Evolutionary conservation across 2,797 vertebrate species (phyloP), one percentile per base, ranked within the genome.

Genomic region (Poecilia picta): DNA sequence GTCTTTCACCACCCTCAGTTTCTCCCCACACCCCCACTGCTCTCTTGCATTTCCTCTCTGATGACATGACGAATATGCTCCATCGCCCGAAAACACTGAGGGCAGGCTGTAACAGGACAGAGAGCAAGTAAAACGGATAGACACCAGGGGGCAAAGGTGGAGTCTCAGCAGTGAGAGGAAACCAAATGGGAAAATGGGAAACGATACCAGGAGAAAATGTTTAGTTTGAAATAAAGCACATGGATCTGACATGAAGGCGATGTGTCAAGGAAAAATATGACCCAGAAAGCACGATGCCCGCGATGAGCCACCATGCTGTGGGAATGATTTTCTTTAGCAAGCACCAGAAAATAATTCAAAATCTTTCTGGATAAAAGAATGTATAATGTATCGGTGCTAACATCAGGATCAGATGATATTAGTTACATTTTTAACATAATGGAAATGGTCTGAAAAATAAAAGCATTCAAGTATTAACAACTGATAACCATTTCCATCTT

Each of bases 61-160:
- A 93, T 93, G 91, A 94, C 92, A 90, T 94, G 94, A 95, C 76
- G 81, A 93, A 96, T 94, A 93, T 93, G 89, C 74, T 88, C 88
- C 76, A 89, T 93, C 93, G 91, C 83, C 87, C 20, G 20, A 82
- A 81, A 82, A 73, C 83, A 82, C 77, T 79, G 84, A 88, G 83
- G 81, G 82, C 80, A 82, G 88, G 85, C 88, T 89, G 86, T 87
- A 89, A 87, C 79, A 85, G 86, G 82, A 90, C 82, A 81, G 79
- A 72, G 85, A 91, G 84, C 83, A 87, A 90, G 86, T 90, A 91
- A 87, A 91, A 89, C 90, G 90, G 75, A 66, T 83, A 66, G 85
- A 86, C 78, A 84, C 83, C 68, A 75, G 85, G 78, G 90, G 86
- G 81, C 87, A 87, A 87, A 95, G 74, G 83, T 46, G 16, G 80